Evolutionary conservation across 1,140 invertebrate genomes (phyloP).

Genomic region (Asbolus verrucosus): DNA sequence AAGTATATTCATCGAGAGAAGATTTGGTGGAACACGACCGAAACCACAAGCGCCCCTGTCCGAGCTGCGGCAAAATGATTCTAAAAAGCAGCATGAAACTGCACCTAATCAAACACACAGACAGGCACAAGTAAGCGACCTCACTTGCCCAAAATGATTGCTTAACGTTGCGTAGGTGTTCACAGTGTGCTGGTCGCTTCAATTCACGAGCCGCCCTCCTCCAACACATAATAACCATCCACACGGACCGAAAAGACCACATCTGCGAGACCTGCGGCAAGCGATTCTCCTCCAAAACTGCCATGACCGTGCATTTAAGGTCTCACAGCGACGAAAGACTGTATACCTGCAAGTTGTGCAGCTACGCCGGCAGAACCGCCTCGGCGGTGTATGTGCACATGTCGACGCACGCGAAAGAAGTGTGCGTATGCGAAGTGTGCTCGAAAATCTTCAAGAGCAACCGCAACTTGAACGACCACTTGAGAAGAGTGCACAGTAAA

Average conservation of each 20-base stretch:
- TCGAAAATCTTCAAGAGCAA: constrained; percentile 58
- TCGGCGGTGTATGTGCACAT: constrained; percentile 56
- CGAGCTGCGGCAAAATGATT: constrained; percentile 52
- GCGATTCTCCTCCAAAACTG: constrained; percentile 67
- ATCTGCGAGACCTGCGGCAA: constrained; percentile 69
- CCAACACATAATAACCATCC: constrained; percentile 52
- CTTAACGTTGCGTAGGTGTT: constrained; percentile 54
- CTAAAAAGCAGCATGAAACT: constrained; percentile 54
- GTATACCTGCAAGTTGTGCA: constrained; percentile 70
- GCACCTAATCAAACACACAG: constrained; percentile 57
- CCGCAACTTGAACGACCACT: constrained; percentile 57
- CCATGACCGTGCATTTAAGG: constrained; percentile 78
- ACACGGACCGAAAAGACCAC: constrained; percentile 53
- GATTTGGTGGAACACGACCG: constrained; percentile 52
- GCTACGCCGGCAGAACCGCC: constrained; percentile 63
- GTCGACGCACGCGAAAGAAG: constrained; percentile 55
- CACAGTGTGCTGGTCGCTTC: constrained; percentile 51
- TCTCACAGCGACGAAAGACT: constrained; percentile 79
- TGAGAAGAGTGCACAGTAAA: constrained; percentile 51
- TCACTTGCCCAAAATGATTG: too few species aligned
- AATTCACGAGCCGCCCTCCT: constrained; percentile 46
- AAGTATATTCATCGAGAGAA: constrained; percentile 43
- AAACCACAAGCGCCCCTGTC: constrained; percentile 53
- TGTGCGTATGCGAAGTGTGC: constrained; percentile 56
- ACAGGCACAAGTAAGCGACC: constrained; percentile 53